Conservation (phyloP, 2,797 vertebrate species). For the Champsocephalus gunnari region DNA sequence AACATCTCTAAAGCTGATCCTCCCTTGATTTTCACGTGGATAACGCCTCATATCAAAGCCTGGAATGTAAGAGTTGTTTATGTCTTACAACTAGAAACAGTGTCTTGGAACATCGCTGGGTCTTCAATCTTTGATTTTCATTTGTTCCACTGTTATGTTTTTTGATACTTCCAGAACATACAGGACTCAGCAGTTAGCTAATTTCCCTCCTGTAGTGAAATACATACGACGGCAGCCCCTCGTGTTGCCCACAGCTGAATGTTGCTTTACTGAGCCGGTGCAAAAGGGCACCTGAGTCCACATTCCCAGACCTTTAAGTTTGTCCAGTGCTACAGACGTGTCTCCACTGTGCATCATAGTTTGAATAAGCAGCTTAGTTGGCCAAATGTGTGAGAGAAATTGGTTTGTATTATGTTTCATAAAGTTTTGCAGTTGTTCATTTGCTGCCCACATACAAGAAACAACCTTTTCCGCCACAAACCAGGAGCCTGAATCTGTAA, state of each 20-base stretch:
- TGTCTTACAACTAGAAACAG: too few relatives aligned
- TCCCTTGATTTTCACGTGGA: neutral
- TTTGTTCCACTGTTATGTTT: too few relatives aligned
- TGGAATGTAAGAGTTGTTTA: too few relatives aligned
- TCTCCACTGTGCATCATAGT: neutral
- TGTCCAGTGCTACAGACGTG: neutral
- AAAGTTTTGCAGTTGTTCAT: neutral
- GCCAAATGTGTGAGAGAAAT: neutral
- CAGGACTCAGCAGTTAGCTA: neutral
- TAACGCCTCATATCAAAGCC: too few relatives aligned
- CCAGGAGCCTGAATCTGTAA: neutral
- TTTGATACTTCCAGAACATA: too few relatives aligned
- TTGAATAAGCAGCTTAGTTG: neutral
- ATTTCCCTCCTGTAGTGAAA: neutral
- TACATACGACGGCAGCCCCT: neutral
- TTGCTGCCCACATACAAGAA: too few relatives aligned
- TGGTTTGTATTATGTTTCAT: neutral
- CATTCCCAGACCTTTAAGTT: neutral
- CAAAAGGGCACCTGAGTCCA: constrained; percentile 9
- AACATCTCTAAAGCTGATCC: neutral
- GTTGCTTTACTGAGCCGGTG: neutral
- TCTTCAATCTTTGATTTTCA: too few relatives aligned
- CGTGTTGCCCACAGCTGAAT: constrained; percentile 1
- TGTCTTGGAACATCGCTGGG: too few relatives aligned
- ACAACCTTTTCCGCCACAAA: too few relatives aligned